Base-by-base conservation (phyloP, 2,113 vertebrate genomes). In the Xerus inauris region DNA sequence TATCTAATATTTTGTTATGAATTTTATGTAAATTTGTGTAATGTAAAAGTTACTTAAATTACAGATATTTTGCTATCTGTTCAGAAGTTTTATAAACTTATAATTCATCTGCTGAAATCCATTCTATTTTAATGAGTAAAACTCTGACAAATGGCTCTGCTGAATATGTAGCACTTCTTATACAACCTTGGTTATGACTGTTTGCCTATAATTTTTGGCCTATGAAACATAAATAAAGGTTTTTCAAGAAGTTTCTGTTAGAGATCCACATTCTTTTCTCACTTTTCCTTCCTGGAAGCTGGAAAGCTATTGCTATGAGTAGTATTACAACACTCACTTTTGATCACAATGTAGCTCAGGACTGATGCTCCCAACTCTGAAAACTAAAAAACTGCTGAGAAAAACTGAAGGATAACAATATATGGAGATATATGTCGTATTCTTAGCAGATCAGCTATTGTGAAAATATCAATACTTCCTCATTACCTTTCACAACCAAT, bases 81-180 rank as follows among this genome's bases (percentile, higher is more conserved):
- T 75, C 54, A 20, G 16, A 59, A 65, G 67, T 35, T 90, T 91
- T 92, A 54, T n/a, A 65, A 71, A 64, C 2, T n/a, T 32, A 8
- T 2, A 40, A 47, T 5, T 30, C 10, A 19, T 69, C 14, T 87
- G 35, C 6, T 1, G 0, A 40, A 32, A 69, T 54, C 1, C 24
- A 28, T 73, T 75, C 5, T 83, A 38, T 28, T 82, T 81, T 79
- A 42, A 47, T 45, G 26, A 77, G 6, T 65, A 76, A 69, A 32
- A 67, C 16, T 5, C 11, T 5, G 28, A 13, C 22, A 13, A 5
- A 45, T 47, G 42, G 24, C 8, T 79, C 26, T 5, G 2, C 49
- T 8, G 3, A 62, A 14, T 24, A 80, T 17, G 59, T 1, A 8
- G 0, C 3, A 49, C 5, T 86, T 69, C 35, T 24, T 2, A 4